Percentiles rank a stretch among this genome's conserved stretches.
phyloP scores from a whole-genome alignment of 2,888 invertebrate genomes.

The Drosophila testacea region DNA sequence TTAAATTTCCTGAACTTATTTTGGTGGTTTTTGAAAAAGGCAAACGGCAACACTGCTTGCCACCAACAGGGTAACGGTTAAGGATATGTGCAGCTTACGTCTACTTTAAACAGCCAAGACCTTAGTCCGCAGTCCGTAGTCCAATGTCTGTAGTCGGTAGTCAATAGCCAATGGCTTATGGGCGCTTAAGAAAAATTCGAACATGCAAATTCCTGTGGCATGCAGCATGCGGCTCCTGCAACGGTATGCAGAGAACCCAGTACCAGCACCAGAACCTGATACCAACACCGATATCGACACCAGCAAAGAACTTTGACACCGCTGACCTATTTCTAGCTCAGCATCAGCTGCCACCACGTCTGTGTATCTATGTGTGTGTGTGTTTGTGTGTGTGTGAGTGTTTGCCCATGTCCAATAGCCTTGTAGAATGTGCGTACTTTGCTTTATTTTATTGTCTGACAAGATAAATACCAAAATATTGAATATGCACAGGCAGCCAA shows the following conservation, averaged over 20 bases:
- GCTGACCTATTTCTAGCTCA: constrained; percentile 53
- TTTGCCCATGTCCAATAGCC: constrained; percentile 28
- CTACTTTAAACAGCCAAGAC: constrained; percentile 24
- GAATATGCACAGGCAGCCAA: constrained; percentile 60
- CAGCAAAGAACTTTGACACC: constrained; percentile 52
- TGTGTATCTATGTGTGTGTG: not conserved
- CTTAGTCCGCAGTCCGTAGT: not conserved
- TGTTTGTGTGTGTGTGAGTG: constrained; percentile 10
- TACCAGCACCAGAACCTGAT: constrained; percentile 7
- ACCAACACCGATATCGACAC: constrained; percentile 10
- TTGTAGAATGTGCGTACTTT: constrained; percentile 63
- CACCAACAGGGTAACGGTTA: not conserved
- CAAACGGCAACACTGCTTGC: not conserved
- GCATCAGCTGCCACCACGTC: constrained; percentile 7
- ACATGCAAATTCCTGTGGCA: constrained; percentile 71
- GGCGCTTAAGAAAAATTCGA: constrained; percentile 54
- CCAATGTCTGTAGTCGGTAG: constrained; percentile 2
- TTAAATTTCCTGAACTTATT: too few species aligned
- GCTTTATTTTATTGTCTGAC: constrained; percentile 82
- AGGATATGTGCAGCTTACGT: constrained; percentile 30
- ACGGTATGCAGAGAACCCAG: constrained; percentile 34
- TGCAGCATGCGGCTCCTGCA: constrained; percentile 41
- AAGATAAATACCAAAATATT: constrained; percentile 81
- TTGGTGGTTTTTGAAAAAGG: too few species aligned
- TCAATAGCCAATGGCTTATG: constrained; percentile 42